These are phyloP conservation scores for Hofmannophila pseudospretella DNA, from an alignment of 2,888 invertebrate species.

Conservation along the genomic window DNA sequence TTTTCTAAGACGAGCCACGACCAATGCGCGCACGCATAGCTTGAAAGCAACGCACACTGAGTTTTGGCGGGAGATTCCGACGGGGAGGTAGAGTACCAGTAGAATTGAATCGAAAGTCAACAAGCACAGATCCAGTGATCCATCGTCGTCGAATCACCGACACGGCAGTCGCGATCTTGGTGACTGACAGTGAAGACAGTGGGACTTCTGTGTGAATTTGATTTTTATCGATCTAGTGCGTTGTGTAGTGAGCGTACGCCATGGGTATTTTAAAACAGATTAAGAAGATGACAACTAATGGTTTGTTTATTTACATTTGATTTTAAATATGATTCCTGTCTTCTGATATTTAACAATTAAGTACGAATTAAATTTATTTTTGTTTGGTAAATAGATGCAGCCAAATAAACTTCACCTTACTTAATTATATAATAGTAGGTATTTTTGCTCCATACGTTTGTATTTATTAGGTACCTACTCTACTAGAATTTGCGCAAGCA, in stretches of 20 bases:
- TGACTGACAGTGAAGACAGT: conserved; percentile 21
- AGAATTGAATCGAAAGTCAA: conserved; percentile 36
- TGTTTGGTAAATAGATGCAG: too few relatives aligned
- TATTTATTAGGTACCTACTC: too few relatives aligned
- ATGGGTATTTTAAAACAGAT: conserved; percentile 72
- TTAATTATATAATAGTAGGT: too few relatives aligned
- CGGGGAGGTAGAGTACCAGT: conserved; percentile 24
- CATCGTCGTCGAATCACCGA: conserved; percentile 28
- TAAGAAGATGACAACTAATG: conserved; percentile 59
- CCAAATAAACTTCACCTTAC: too few relatives aligned
- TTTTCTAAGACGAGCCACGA: too few relatives aligned
- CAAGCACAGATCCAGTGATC: conserved; percentile 39
- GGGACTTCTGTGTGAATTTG: conserved; percentile 11
- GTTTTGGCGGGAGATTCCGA: conserved; percentile 52
- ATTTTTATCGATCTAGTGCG: conserved; percentile 12
- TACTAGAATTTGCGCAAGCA: too few relatives aligned
- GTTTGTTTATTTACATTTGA: conserved; percentile 45
- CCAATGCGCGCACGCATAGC: conserved; percentile 8
- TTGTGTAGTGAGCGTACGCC: conserved; percentile 19
- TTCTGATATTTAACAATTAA: too few relatives aligned
- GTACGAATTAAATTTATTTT: too few relatives aligned
- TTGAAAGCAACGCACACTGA: conserved; percentile 21
- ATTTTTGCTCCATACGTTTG: too few relatives aligned
- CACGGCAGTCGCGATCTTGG: conserved; percentile 41
- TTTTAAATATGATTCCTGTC: too few relatives aligned